A percentile compares a stretch with the other conserved stretches of the same genome.
Conservation (phyloP, 1,140 invertebrate species). For the Magallana gigas region DNA sequence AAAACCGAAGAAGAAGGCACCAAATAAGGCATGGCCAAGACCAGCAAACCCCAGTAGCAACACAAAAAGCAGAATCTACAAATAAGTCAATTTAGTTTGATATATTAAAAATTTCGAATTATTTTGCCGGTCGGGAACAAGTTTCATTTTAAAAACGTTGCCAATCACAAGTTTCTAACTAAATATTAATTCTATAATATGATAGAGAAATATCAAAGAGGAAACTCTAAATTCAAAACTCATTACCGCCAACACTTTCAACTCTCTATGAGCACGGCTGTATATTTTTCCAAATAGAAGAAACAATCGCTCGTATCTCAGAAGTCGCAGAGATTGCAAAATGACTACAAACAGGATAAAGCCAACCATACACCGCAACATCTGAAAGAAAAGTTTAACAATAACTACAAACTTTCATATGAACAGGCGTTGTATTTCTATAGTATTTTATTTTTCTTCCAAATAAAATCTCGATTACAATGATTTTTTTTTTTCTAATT, state of each 20-base stretch:
- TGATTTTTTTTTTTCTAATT: no score
- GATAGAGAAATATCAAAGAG: no score
- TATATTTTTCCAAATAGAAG: conserved; percentile 71
- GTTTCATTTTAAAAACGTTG: no score
- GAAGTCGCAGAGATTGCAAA: conserved; percentile 66
- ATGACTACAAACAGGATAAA: conserved; percentile 71
- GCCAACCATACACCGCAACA: conserved; percentile 68
- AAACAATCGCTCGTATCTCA: conserved; percentile 71
- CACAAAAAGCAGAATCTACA: conserved; percentile 69
- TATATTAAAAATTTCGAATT: no score
- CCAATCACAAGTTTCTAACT: no score
- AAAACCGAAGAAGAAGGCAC: conserved; percentile 64
- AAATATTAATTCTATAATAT: no score
- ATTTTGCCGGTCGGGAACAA: no score
- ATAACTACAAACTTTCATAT: no score
- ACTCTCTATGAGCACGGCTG: conserved; percentile 66
- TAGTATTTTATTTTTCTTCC: no score
- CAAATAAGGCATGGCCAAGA: conserved; percentile 72
- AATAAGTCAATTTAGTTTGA: background rate
- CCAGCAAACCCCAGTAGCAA: conserved; percentile 69
- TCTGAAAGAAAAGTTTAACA: conserved; percentile 61
- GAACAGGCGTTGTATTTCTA: no score
- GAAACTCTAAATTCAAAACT: no score
- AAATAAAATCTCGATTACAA: no score
- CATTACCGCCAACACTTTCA: conserved; percentile 72